phyloP scores from a whole-genome alignment of 2,888 invertebrate species.

The Silvanus unidentatus region DNA sequence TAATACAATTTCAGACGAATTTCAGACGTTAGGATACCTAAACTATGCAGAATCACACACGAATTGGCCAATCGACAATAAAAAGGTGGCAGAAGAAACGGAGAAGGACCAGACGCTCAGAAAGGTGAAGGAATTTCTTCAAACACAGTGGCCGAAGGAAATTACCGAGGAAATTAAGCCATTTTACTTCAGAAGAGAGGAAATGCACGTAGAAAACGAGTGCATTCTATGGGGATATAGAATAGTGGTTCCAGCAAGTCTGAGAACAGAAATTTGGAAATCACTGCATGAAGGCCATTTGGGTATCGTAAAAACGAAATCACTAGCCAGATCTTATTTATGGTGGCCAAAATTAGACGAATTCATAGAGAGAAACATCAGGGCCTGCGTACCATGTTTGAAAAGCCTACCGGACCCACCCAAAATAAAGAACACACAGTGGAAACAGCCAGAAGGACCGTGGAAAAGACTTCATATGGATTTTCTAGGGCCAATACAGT shows the following conservation, averaged over 20 bases:
- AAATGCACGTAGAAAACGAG: not conserved
- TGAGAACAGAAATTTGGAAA: not conserved
- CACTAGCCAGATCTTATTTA: not conserved
- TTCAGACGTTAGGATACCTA: no score
- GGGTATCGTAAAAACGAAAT: not conserved
- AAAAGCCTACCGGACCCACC: no score
- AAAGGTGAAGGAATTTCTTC: no score
- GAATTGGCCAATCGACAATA: conserved; percentile 13
- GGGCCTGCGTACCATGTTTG: no score
- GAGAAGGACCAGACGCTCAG: not conserved
- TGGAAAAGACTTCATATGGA: conserved; percentile 24
- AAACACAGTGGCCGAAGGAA: conserved; percentile 3
- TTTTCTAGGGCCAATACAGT: conserved; percentile 17
- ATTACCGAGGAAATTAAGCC: not conserved
- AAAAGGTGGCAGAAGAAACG: conserved; percentile 6
- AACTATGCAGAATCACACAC: conserved; percentile 12
- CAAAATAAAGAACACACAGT: no score
- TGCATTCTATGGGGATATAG: not conserved
- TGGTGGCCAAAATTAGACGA: conserved; percentile 10
- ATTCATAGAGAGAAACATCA: conserved; percentile 5
- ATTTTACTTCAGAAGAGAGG: not conserved
- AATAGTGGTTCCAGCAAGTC: not conserved
- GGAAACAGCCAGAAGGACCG: conserved; percentile 1
- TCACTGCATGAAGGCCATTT: not conserved
- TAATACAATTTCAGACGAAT: conserved; percentile 7